Evolutionary conservation across 2,797 vertebrate genomes (phyloP).

Genomic region (Phrynocephalus forsythii): DNA sequence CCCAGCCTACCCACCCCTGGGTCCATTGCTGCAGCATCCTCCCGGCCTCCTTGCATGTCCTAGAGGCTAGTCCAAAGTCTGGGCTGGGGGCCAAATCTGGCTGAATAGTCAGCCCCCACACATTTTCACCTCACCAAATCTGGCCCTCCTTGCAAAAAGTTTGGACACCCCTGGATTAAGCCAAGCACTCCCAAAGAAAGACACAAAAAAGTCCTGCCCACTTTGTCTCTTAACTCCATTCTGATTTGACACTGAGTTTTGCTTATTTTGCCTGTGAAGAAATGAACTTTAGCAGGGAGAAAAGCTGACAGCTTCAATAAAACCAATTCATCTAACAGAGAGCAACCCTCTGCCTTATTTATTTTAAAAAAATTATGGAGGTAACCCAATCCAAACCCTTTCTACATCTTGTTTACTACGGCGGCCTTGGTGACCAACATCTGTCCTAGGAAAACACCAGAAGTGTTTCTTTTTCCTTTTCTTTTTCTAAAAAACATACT

Average conservation of each 20-base stretch:
- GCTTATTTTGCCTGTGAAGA: conserved; percentile 81
- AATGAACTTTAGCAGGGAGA: neutral
- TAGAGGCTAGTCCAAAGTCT: no score
- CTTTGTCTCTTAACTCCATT: conserved; percentile 64
- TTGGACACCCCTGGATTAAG: neutral
- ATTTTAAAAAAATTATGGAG: conserved; percentile 78
- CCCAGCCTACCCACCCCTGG: no score
- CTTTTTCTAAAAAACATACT: neutral
- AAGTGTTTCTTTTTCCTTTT: conserved; percentile 27
- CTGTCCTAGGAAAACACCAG: conserved; percentile 73
- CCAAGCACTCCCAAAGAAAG: neutral
- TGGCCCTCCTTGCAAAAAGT: no score
- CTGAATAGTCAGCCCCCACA: no score
- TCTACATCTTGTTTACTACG: conserved; percentile 75
- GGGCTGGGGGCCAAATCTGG: no score
- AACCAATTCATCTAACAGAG: conserved; percentile 81
- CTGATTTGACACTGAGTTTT: conserved; percentile 65
- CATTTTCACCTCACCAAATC: no score
- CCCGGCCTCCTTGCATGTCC: no score
- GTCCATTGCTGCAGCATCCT: no score
- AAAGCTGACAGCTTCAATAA: conserved; percentile 84
- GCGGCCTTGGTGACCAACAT: conserved; percentile 68
- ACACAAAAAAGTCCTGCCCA: neutral
- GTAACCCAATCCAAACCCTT: conserved; percentile 81
- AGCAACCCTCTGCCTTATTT: conserved; percentile 82